Conservation (phyloP, 2,797 vertebrate species). For the Chanos chanos region DNA sequence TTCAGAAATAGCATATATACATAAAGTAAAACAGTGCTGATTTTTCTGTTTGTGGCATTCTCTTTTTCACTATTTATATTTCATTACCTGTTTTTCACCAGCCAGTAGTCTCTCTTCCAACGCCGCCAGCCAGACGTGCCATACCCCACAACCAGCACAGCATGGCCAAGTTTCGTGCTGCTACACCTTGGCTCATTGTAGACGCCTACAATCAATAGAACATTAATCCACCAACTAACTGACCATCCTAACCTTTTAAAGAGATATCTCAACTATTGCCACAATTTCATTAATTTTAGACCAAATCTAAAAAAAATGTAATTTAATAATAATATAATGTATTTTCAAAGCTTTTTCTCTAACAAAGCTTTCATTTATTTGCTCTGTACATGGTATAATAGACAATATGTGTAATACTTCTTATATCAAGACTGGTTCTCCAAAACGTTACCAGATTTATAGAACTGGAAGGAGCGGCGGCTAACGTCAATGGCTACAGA, state of each 20-base stretch:
- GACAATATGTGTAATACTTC: too few species aligned
- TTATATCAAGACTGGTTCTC: too few species aligned
- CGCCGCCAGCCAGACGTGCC: constrained; percentile 48
- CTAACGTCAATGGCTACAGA: constrained; percentile 73
- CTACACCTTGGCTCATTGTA: constrained; percentile 70
- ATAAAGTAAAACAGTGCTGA: constrained; percentile 52
- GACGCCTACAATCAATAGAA: constrained; percentile 55
- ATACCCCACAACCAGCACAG: constrained; percentile 71
- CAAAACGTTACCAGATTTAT: constrained; percentile 65
- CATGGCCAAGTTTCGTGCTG: constrained; percentile 62
- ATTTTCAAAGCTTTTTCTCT: neutral
- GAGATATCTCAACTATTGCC: too few species aligned
- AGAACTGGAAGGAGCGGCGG: constrained; percentile 69
- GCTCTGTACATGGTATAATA: too few species aligned
- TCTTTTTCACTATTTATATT: too few species aligned
- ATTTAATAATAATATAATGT: neutral
- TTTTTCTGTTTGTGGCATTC: too few species aligned
- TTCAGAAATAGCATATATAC: neutral
- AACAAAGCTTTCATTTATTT: too few species aligned
- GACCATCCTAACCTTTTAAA: neutral
- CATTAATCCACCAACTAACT: neutral
- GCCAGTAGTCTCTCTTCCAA: constrained; percentile 70
- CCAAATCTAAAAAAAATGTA: too few species aligned
- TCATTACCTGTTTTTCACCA: constrained; percentile 83
- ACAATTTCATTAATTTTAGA: too few species aligned